Evolutionary conservation across 2,888 invertebrate genomes (phyloP).

Genomic region (Netelia virgata): DNA sequence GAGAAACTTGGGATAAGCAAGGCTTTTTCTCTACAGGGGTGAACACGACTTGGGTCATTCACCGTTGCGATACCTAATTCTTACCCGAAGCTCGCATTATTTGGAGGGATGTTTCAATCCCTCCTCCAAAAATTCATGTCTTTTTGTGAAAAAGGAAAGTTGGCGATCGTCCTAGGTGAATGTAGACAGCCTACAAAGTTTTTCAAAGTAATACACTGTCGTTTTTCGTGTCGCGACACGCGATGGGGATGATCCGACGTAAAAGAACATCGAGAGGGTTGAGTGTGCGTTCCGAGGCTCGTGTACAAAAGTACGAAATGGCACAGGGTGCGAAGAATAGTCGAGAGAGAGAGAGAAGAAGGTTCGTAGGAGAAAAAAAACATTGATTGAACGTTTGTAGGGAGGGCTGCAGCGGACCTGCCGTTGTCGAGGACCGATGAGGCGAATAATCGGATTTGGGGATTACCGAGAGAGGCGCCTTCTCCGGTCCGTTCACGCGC

Average conservation of each 20-base stretch:
- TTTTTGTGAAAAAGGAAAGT: neutral
- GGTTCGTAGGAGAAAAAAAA: conserved; percentile 59
- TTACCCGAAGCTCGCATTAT: neutral
- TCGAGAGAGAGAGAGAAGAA: conserved; percentile 33
- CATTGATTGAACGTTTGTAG: conserved; percentile 70
- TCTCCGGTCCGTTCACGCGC: conserved; percentile 55
- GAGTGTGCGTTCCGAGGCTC: conserved; percentile 29
- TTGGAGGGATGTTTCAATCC: neutral
- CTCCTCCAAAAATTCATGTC: neutral
- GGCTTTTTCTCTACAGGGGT: neutral
- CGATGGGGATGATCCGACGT: conserved; percentile 12
- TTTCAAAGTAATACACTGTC: conserved; percentile 29
- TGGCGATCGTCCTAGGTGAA: neutral
- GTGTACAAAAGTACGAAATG: conserved; percentile 57
- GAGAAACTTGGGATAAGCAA: conserved; percentile 14
- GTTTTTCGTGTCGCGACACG: conserved; percentile 1
- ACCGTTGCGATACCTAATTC: neutral
- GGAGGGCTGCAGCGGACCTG: conserved; percentile 64
- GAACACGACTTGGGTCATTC: neutral
- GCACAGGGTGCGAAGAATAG: conserved; percentile 21
- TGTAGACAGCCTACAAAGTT: conserved; percentile 18
- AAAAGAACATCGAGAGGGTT: conserved; percentile 62
- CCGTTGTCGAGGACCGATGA: conserved; percentile 78
- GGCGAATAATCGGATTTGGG: conserved; percentile 84
- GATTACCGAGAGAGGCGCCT: conserved; percentile 79